Conservation (phyloP, 2,797 vertebrate species). For the Gallinago nigripennis region DNA sequence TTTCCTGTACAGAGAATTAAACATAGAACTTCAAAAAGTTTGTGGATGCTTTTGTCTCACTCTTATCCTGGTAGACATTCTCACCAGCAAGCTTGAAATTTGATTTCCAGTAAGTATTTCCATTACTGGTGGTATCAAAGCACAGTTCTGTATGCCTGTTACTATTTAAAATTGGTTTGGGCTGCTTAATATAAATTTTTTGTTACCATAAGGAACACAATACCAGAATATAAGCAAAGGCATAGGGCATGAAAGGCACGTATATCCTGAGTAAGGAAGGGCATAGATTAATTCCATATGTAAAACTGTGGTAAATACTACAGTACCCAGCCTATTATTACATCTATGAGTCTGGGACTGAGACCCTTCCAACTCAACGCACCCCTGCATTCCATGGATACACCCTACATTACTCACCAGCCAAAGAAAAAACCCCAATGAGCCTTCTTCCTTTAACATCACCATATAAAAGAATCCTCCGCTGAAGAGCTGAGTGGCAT, state of each 20-base stretch:
- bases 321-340: background rate
- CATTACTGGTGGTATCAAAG: background rate
- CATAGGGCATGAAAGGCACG: background rate
- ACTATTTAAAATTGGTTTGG: background rate
- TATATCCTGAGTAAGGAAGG: background rate
- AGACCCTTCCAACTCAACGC: background rate
- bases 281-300: background rate
- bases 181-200: background rate
- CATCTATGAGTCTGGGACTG: background rate
- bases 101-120: background rate
- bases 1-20: background rate
- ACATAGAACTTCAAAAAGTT: background rate
- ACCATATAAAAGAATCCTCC: background rate
- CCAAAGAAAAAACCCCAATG: background rate
- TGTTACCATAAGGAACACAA: background rate
- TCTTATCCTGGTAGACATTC: background rate
- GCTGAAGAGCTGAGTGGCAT: background rate
- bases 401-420: background rate
- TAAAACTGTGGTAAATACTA: background rate
- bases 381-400: background rate
- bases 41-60: background rate
- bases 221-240: background rate
- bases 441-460: background rate
- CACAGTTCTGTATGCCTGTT: background rate
- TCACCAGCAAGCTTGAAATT: background rate